Evolutionary conservation across 2,113 vertebrate species (phyloP).

Genomic region (Motacilla alba): DNA sequence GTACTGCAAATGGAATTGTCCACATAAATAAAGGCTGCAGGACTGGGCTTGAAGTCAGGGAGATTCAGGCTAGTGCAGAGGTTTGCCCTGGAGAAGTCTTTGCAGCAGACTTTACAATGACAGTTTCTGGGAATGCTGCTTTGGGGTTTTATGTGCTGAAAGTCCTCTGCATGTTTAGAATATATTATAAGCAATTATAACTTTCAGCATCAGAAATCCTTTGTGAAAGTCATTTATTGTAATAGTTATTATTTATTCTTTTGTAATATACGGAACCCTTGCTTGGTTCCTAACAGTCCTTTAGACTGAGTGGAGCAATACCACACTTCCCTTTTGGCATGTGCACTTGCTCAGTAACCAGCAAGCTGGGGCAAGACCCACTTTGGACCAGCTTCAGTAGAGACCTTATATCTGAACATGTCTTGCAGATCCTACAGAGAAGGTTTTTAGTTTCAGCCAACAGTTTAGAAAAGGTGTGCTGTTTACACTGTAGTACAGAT

Average conservation of each 20-base stretch:
- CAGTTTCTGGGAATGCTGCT: neutral
- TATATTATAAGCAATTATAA: neutral
- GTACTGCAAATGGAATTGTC: conserved; percentile 24
- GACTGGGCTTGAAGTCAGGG: conserved; percentile 26
- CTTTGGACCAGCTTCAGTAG: neutral
- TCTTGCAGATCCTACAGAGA: neutral
- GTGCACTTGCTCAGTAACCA: neutral
- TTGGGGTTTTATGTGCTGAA: neutral
- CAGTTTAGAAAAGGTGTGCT: neutral
- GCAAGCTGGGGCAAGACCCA: neutral
- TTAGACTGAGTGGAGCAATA: neutral
- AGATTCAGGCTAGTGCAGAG: neutral
- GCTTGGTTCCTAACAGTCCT: neutral
- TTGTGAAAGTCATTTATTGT: neutral
- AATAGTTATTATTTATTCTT: neutral
- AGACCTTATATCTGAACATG: neutral
- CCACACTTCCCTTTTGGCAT: neutral
- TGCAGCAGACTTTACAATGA: neutral
- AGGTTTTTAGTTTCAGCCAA: neutral
- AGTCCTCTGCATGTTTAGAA: neutral
- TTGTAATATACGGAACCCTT: neutral
- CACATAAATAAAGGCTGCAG: neutral
- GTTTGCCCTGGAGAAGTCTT: neutral
- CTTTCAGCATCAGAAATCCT: neutral
- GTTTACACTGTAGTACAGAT: neutral